phyloP scores from a whole-genome alignment of 2,888 invertebrate species.

The Petrolisthes cinctipes region DNA sequence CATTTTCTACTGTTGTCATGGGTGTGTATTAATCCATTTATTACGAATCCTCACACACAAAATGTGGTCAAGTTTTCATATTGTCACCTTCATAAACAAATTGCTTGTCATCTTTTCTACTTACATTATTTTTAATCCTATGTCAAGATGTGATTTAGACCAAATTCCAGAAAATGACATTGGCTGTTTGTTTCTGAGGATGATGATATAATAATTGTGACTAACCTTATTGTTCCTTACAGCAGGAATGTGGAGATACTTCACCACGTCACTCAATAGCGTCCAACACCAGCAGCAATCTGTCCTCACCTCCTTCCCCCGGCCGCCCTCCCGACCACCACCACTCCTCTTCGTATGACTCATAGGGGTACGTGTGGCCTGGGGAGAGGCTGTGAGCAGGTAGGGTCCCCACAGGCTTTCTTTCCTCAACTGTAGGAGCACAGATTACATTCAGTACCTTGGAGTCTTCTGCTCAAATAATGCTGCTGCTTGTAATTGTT shows the following conservation, averaged over 20 bases:
- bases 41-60: no score
- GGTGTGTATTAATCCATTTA: no score
- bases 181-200: no score
- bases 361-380: conserved; percentile 61
- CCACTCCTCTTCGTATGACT: conserved; percentile 62
- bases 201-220: no score
- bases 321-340: conserved; percentile 63
- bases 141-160: no score
- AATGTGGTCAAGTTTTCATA: no score
- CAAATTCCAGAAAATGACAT: no score
- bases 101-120: no score
- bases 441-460: conserved; percentile 27
- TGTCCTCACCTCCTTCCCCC: conserved; percentile 78
- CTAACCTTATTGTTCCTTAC: background rate
- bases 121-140: no score
- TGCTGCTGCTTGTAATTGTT: conserved; percentile 13
- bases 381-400: conserved; percentile 58
- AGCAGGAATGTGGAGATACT: conserved; percentile 69
- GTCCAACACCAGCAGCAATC: conserved; percentile 81
- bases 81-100: no score
- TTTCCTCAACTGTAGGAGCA: conserved; percentile 9
- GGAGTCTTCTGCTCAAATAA: conserved; percentile 35
- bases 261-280: conserved; percentile 81
- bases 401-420: conserved; percentile 52
- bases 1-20: no score